Percentiles rank a stretch among this genome's conserved stretches.
These are phyloP conservation scores for Drosophila chauvacae DNA, from an alignment of 1,140 invertebrate species.

Conservation along the genomic window DNA sequence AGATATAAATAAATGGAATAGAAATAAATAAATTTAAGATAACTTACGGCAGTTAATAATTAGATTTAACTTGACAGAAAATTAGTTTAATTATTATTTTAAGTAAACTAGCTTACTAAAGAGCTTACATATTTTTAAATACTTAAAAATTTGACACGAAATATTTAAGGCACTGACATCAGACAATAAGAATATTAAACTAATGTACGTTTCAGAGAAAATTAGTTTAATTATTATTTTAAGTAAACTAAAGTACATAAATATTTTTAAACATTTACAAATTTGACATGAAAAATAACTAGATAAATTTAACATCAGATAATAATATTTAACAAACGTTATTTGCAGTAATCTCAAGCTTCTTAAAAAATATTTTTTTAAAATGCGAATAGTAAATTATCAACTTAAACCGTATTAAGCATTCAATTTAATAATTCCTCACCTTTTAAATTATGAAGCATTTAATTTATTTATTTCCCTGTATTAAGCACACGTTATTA, in stretches of 20 bases:
- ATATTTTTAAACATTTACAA: too few relatives aligned
- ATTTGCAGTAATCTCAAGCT: too few relatives aligned
- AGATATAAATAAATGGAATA: not conserved
- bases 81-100: too few relatives aligned
- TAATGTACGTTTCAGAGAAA: not conserved
- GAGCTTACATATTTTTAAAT: not conserved
- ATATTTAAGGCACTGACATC: not conserved
- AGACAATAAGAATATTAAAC: not conserved
- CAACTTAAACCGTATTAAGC: not conserved
- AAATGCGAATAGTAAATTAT: not conserved
- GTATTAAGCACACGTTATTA: constrained; percentile 13
- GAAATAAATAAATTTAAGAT: too few relatives aligned
- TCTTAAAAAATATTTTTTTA: not conserved
- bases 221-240: not conserved
- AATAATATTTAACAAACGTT: too few relatives aligned
- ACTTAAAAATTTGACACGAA: not conserved
- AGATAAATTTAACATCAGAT: too few relatives aligned
- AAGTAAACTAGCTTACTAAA: too few relatives aligned
- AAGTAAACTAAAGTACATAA: too few relatives aligned
- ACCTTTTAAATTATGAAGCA: not conserved
- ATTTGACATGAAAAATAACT: too few relatives aligned
- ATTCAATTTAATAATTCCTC: not conserved
- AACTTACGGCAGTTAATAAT: too few relatives aligned
- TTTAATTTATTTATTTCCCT: not conserved
- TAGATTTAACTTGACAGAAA: too few relatives aligned